phyloP scores from a whole-genome alignment of 2,797 vertebrate species.

The Cuniculus paca region DNA sequence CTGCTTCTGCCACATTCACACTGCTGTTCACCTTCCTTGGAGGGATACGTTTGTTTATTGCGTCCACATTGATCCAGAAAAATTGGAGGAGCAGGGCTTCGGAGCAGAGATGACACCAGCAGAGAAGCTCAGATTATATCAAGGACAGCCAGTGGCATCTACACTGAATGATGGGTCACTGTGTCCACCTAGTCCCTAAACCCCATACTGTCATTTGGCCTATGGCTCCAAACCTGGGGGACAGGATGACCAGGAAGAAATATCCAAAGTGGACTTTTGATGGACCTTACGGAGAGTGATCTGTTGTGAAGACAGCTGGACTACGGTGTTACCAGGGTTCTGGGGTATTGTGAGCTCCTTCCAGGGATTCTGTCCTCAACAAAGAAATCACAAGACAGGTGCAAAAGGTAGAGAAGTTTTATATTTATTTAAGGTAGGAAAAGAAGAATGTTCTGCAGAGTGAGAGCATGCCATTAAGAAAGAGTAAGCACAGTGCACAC shows the following conservation, averaged over 20 bases:
- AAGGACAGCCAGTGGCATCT: fast-evolving
- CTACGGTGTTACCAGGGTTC: too few species aligned
- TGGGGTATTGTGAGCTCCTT: too few species aligned
- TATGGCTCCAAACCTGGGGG: fast-evolving
- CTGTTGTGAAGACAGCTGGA: neutral
- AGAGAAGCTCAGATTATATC: neutral
- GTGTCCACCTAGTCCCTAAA: neutral
- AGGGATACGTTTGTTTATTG: neutral
- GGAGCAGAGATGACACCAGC: neutral
- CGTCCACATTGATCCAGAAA: too few species aligned
- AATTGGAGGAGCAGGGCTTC: fast-evolving
- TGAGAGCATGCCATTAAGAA: too few species aligned
- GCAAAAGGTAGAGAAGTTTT: too few species aligned
- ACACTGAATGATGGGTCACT: neutral
- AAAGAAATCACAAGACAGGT: too few species aligned
- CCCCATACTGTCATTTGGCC: neutral
- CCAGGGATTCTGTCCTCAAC: too few species aligned
- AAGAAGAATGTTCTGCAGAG: too few species aligned
- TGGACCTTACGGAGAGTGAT: neutral
- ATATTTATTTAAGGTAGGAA: too few species aligned
- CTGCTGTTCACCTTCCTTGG: neutral
- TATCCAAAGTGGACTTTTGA: neutral
- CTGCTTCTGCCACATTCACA: neutral
- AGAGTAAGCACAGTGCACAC: too few species aligned
- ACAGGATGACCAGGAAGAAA: neutral